Conservation (phyloP, 2,797 vertebrate genomes). For the Prunella strophiata region DNA sequence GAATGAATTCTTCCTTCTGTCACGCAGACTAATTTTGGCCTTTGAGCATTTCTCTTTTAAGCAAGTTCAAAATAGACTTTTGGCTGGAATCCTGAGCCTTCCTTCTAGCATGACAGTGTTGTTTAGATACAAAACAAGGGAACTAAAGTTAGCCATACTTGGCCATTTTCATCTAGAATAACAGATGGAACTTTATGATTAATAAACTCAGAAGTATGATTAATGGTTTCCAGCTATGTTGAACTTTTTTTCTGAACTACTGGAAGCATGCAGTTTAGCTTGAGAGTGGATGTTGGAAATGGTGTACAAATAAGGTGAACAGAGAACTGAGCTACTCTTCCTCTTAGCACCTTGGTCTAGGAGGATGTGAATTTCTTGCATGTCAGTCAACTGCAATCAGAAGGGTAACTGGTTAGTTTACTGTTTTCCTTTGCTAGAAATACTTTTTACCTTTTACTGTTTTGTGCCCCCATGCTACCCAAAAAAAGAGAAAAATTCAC, state of each 20-base stretch:
- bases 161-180: background rate
- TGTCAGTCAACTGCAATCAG: background rate
- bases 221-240: background rate
- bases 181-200: background rate
- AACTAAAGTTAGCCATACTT: background rate
- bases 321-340: background rate
- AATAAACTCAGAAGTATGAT: background rate
- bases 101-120: background rate
- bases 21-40: slow-evolving; percentile 42
- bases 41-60: slow-evolving; percentile 49
- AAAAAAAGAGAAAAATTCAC: background rate
- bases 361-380: background rate
- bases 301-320: background rate
- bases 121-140: slow-evolving; percentile 21
- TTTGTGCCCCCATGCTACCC: background rate
- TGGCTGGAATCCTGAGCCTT: slow-evolving; percentile 60
- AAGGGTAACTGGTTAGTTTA: background rate
- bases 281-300: background rate
- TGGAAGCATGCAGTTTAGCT: background rate
- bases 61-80: slow-evolving; percentile 64
- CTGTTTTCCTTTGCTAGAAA: background rate
- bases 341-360: background rate
- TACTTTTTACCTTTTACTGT: background rate
- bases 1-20: slow-evolving; percentile 54
- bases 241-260: background rate